Evolutionary conservation across 1,140 invertebrate species (phyloP), one percentile per base, ranked within the genome.

Genomic region (Mycetomoellerius zeteki): DNA sequence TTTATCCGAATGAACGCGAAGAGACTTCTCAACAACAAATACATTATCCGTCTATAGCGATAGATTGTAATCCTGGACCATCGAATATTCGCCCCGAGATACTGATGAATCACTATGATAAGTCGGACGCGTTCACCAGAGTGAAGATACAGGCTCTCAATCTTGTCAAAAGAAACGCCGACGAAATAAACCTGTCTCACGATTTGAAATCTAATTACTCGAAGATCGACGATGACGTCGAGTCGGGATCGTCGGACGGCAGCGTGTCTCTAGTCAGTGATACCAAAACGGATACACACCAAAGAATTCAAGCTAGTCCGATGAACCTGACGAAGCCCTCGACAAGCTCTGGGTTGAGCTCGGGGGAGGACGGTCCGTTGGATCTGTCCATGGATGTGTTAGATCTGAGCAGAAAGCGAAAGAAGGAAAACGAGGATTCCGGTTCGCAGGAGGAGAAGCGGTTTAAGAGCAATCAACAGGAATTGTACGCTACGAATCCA

Each of bases 361-460:
- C 85, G 0, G 89, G 85, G n/a, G 94, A 95, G 6, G 96, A 97
- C 73, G 95, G 96, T 12, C 97, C 98, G 0, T 95, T 98, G 75
- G 98, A 98, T 95, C 95, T 98, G 3, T 97, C 96, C 47, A 97
- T 97, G 95, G 97, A 98, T 94, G 98, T 98, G 3, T 94, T 99
- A n/a, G 98, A 99, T 95, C 96, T 99, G 85, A 98, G 98, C 92
- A 98, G 98, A 89, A 95, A 96, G 14, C 94, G 95, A 12, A 94
- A 94, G 5, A 94, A 94, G 78, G 86, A 88, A 2, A 87, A 86
- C 67, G 91, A 94, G 0, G 54, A 65, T 2, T 33, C 43, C 0
- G 62, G 12, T 14, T n/a, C 56, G 0, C 86, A 88, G 0, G 91
- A 91, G 0, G 81, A 86, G 2, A 67, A 60, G 8, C 80, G 43